phyloP scores from a whole-genome alignment of 2,888 invertebrate species.

The Apamea anceps region DNA sequence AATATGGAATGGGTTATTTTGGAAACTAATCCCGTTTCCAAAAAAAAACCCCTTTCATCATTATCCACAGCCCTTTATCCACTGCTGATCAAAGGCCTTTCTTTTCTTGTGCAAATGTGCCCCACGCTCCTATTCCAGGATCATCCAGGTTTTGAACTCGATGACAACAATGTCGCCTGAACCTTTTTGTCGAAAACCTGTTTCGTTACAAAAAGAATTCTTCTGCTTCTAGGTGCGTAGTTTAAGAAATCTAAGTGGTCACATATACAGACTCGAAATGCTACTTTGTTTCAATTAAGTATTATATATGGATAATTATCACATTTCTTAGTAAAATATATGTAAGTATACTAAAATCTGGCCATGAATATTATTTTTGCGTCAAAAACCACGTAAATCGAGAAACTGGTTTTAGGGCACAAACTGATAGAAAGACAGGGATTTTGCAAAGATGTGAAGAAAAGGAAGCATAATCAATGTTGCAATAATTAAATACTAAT shows the following conservation, averaged over 20 bases:
- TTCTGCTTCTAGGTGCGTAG: too few species aligned
- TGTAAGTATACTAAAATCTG: neutral
- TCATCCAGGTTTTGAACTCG: too few species aligned
- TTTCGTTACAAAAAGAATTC: neutral
- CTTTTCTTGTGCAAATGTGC: too few species aligned
- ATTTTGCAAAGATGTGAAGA: neutral
- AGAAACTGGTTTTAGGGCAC: neutral
- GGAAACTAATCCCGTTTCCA: too few species aligned
- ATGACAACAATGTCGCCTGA: too few species aligned
- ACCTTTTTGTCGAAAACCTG: neutral
- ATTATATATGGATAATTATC: neutral
- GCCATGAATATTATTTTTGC: too few species aligned
- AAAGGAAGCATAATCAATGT: neutral
- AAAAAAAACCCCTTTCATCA: too few species aligned
- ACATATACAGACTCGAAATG: neutral
- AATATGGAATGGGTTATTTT: too few species aligned
- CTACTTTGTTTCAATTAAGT: neutral
- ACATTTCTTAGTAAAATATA: neutral
- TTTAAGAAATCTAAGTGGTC: too few species aligned
- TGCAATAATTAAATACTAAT: slow-evolving; percentile 26
- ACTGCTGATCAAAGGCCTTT: too few species aligned
- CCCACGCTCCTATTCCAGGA: too few species aligned
- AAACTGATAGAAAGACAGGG: neutral
- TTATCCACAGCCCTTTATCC: too few species aligned
- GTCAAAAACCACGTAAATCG: neutral